A percentile compares a stretch with the other conserved stretches of the same genome.
Evolutionary conservation across 2,113 vertebrate species (phyloP).

Genomic region (Microtus ochrogaster): DNA sequence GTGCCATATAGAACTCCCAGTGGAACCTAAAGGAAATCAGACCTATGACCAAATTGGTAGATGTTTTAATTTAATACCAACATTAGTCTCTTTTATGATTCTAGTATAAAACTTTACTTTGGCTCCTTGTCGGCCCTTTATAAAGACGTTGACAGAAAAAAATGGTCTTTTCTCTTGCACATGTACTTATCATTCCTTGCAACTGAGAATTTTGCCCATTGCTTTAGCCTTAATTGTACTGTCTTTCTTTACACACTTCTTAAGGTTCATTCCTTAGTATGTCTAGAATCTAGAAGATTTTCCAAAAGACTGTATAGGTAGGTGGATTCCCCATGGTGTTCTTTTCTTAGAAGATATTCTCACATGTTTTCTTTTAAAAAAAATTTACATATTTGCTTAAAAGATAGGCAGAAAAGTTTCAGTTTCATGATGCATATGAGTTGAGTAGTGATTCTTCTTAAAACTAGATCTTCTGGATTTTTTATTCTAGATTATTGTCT

Average conservation of each 20-base stretch:
- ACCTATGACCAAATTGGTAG: slow-evolving; percentile 35
- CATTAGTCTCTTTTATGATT: slow-evolving; percentile 9
- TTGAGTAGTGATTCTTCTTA: slow-evolving; percentile 38
- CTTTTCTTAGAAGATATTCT: slow-evolving; percentile 46
- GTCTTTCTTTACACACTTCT: slow-evolving; percentile 36
- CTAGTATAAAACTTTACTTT: neutral
- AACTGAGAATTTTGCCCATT: neutral
- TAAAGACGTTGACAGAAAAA: slow-evolving; percentile 51
- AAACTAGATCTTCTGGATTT: slow-evolving; percentile 9
- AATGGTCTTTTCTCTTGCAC: neutral
- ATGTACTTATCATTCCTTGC: neutral
- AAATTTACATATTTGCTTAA: neutral
- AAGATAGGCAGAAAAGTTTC: slow-evolving; percentile 47
- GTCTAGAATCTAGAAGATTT: neutral
- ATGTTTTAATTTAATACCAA: slow-evolving; percentile 53
- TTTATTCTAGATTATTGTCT: slow-evolving; percentile 45
- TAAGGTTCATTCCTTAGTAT: slow-evolving; percentile 1
- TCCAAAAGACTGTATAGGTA: slow-evolving; percentile 37
- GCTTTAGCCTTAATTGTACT: slow-evolving; percentile 14
- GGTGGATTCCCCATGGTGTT: slow-evolving; percentile 33
- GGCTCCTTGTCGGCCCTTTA: slow-evolving; percentile 25
- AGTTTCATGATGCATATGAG: slow-evolving; percentile 35
- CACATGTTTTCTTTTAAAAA: neutral
- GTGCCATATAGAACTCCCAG: slow-evolving; percentile 65
- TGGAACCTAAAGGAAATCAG: slow-evolving; percentile 57